Evolutionary conservation across 64 coral and sea anemone genomes (phyloP), one percentile per base, ranked within the genome.

Genomic region (Stichodactyla mertensii): DNA sequence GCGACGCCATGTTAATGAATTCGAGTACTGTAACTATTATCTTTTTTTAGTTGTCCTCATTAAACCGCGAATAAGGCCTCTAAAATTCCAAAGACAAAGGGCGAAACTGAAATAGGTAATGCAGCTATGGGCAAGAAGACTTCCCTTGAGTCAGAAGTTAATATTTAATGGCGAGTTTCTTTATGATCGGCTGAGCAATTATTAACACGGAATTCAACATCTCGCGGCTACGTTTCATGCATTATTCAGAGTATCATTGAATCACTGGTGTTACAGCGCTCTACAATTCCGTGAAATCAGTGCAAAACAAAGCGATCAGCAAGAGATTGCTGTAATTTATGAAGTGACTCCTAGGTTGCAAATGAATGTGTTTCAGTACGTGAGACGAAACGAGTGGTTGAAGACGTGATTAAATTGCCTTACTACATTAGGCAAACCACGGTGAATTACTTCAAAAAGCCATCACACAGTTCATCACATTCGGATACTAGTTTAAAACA

Each of bases 141-240:
- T 93, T 93, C 83, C 82, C 77, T 88, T 89, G 80, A 36, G 71
- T 81, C 80, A 70, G 31, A 96, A 92, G 94, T 96, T 96, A 96
- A 96, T 96, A 96, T 96, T 96, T 96, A 96, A 96, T 95, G 80
- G 61, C 45, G 54, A 52, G 14, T 83, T 92, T 92, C 89, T 92
- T 87, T 93, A 93, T 90, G 85, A 77, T 87, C 88, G 85, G 83
- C 88, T 87, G 55, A 84, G 91, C 94, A 92, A 96, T 96, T 60
- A 96, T 96, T 96, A 96, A 96, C 94, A 89, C 84, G 77, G 71
- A 88, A 84, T 90, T 92, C 92, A 89, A 92, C 88, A 96, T 96
- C 87, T 87, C 92, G 84, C 79, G 71, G 85, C 67, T 96, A 54
- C 22, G 77, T 96, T 95, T 96, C 94, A 96, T 96, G 90, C 91